Percentiles rank a stretch among this genome's conserved stretches.
Evolutionary conservation across 2,797 vertebrate genomes (phyloP).

Genomic region (Pantherophis alleghaniensis): DNA sequence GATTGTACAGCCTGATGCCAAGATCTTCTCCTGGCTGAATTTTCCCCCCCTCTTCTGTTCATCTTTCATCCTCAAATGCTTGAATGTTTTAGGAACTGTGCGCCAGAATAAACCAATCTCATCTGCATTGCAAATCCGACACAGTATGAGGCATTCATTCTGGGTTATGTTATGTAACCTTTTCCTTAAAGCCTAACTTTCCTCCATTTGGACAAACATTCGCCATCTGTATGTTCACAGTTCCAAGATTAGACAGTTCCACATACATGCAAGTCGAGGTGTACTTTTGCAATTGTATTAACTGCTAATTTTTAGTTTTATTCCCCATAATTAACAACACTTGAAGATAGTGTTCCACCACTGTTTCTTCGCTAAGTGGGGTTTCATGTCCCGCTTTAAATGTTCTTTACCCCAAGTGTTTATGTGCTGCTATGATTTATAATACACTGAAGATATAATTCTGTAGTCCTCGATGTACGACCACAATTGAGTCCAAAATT

Average conservation of each 20-base stretch:
- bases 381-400: background rate
- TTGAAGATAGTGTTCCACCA: background rate
- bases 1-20: background rate
- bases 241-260: background rate
- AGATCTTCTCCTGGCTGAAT: background rate
- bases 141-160: background rate
- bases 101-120: background rate
- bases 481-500: background rate
- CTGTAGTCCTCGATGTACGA: background rate
- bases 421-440: background rate
- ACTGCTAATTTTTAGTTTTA: background rate
- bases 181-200: background rate
- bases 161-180: background rate
- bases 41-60: rapidly evolving
- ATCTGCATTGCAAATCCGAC: background rate
- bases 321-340: background rate
- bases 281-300: background rate
- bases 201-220: background rate
- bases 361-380: background rate
- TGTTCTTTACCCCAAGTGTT: background rate
- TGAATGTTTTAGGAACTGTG: background rate
- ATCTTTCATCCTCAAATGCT: background rate
- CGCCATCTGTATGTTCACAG: background rate
- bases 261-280: background rate
- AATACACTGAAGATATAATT: background rate